phyloP scores from a whole-genome alignment of 1,140 invertebrate species.

The Parapsyche elsis region DNA sequence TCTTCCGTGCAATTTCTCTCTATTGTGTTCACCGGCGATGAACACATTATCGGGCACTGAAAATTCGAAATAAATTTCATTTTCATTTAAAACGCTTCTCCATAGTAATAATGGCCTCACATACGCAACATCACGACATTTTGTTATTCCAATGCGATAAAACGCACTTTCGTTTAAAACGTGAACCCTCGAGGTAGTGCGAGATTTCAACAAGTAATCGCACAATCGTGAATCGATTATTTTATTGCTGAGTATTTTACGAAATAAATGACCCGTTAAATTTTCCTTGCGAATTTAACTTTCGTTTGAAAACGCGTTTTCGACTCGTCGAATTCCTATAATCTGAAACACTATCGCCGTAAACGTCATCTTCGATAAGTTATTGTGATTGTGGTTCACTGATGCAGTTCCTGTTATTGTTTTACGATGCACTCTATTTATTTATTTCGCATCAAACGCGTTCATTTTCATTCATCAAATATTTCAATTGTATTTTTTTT shows the following conservation, averaged over 20 bases:
- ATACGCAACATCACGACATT: no score
- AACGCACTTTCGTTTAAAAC: background rate
- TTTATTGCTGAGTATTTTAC: slow-evolving; percentile 2
- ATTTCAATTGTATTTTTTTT: background rate
- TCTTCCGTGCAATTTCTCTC: no score
- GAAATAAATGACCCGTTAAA: slow-evolving; percentile 20
- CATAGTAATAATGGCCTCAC: no score
- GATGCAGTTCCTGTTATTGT: background rate
- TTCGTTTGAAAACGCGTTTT: background rate
- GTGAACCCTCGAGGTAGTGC: background rate
- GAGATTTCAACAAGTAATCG: background rate
- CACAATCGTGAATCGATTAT: slow-evolving; percentile 20
- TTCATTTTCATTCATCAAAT: background rate
- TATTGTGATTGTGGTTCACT: background rate
- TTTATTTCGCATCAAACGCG: background rate
- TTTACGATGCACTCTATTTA: background rate
- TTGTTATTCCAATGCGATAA: no score
- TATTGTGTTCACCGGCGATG: no score
- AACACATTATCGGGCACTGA: no score
- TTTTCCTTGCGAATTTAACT: slow-evolving; percentile 8
- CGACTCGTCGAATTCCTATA: background rate
- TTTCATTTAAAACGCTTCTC: no score
- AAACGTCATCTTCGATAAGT: background rate
- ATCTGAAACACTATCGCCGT: background rate
- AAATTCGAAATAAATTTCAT: no score